phyloP scores from a whole-genome alignment of 2,797 vertebrate genomes.

The Ficedula albicollis region DNA sequence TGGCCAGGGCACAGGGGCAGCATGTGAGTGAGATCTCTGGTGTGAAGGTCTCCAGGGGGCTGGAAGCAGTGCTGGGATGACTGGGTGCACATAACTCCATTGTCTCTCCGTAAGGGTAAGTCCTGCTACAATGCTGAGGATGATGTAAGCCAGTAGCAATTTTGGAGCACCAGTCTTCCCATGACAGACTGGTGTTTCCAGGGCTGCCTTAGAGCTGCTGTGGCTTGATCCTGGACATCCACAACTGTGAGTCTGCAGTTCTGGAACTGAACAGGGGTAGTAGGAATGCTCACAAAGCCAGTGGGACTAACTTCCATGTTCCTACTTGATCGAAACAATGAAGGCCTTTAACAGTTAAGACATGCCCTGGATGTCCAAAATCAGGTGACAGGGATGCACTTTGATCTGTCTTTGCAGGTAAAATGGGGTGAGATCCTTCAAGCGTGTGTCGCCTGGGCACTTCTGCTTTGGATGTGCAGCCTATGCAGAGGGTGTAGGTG shows the following conservation, averaged over 20 bases:
- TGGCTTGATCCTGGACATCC: neutral
- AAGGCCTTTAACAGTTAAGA: neutral
- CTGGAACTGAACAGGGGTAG: neutral
- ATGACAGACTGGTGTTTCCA: neutral
- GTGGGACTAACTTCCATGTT: neutral
- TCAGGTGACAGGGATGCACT: neutral
- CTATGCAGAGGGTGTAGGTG: fast-evolving
- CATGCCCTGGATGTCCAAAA: neutral
- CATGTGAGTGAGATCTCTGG: neutral
- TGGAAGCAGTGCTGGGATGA: neutral
- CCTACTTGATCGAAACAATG: neutral
- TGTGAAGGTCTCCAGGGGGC: neutral
- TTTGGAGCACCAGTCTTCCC: neutral
- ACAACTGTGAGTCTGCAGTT: neutral
- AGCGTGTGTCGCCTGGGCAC: neutral
- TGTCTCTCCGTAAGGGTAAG: neutral
- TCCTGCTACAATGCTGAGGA: neutral
- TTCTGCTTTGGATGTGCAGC: neutral
- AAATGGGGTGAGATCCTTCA: neutral
- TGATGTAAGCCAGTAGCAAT: neutral
- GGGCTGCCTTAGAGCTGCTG: neutral
- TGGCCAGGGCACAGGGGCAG: neutral
- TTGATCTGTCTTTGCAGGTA: neutral
- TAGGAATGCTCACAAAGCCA: neutral
- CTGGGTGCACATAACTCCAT: neutral